A percentile compares a stretch with the other conserved stretches of the same genome.
Conservation (phyloP, 2,113 vertebrate species). For the Empidonax alnorum region DNA sequence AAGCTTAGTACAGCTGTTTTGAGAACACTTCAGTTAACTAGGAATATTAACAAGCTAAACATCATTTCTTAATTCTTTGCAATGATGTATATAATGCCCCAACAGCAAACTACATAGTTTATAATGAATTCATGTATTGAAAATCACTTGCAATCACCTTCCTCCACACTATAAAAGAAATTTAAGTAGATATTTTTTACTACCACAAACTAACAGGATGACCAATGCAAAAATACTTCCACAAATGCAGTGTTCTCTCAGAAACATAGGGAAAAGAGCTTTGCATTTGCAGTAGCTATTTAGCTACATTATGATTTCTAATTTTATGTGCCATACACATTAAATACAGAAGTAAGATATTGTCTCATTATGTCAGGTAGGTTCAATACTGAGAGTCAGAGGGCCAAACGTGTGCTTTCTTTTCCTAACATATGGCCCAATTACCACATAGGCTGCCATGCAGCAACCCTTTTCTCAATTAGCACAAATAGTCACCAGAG, state of each 20-base stretch:
- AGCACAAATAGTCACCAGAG: background rate
- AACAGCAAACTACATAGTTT: background rate
- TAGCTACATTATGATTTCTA: background rate
- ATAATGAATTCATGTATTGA: background rate
- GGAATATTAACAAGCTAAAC: background rate
- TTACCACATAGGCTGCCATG: background rate
- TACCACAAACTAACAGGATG: background rate
- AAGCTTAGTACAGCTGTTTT: background rate
- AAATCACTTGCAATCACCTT: background rate
- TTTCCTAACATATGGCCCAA: background rate
- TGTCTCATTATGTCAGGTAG: background rate
- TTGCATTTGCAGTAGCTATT: background rate
- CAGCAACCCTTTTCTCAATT: background rate
- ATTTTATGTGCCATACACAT: background rate
- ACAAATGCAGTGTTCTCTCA: background rate
- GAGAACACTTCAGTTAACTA: background rate
- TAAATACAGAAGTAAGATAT: background rate
- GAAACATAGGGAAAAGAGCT: background rate
- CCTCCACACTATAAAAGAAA: background rate
- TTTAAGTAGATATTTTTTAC: background rate
- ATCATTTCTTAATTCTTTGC: background rate
- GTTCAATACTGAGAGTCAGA: background rate
- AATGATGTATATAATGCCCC: background rate
- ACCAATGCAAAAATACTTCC: background rate
- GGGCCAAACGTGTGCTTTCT: rapidly evolving